phyloP scores from a whole-genome alignment of 2,888 invertebrate species.

The Agrochola lychnidis region DNA sequence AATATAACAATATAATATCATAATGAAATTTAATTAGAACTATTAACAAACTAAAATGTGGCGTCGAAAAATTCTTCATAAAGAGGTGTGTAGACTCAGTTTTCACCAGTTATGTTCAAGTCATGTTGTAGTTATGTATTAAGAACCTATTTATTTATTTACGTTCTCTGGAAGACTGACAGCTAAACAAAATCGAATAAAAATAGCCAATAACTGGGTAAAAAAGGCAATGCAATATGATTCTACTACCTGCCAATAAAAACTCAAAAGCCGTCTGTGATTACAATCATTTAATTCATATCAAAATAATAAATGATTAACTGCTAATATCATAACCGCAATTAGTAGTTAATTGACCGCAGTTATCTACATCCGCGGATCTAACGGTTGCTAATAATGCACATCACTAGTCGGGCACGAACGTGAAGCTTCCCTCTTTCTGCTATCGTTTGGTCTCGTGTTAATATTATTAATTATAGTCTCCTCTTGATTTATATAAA shows the following conservation, averaged over 20 bases:
- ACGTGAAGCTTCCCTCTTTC: slow-evolving; percentile 8
- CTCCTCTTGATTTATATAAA: slow-evolving; percentile 23
- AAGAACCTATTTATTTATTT: background rate
- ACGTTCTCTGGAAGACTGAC: no score
- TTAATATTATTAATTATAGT: slow-evolving; percentile 10
- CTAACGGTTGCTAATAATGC: slow-evolving; percentile 46
- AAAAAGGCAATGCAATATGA: background rate
- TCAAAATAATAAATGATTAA: slow-evolving; percentile 33
- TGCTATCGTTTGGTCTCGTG: background rate
- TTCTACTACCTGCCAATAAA: background rate
- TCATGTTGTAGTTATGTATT: no score
- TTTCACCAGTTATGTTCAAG: background rate
- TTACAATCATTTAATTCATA: background rate
- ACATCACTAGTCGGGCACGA: slow-evolving; percentile 7
- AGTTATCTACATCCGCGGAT: slow-evolving; percentile 45
- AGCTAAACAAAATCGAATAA: no score
- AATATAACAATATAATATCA: no score
- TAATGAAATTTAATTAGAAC: no score
- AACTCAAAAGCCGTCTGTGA: background rate
- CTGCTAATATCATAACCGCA: slow-evolving; percentile 25
- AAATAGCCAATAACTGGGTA: no score
- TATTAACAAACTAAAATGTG: no score
- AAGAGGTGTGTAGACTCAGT: background rate
- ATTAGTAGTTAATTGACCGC: slow-evolving; percentile 41
- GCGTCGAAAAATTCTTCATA: no score